phyloP scores from a whole-genome alignment of 2,888 invertebrate genomes.

The Agriopis aurantiaria region DNA sequence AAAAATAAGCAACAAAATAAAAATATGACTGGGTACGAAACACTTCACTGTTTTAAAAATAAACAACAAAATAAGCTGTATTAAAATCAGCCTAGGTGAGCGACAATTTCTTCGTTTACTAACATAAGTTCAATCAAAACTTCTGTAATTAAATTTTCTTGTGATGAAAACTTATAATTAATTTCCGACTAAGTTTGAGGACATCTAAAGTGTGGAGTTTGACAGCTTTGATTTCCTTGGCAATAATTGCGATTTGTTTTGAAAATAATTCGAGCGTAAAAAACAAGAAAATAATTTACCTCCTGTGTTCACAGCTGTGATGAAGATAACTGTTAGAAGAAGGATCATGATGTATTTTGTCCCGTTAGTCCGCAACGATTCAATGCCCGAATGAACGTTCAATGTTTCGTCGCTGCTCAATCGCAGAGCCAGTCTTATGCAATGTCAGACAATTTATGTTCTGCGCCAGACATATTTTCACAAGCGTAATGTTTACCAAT shows the following conservation, averaged over 20 bases:
- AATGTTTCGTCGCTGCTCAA: slow-evolving; percentile 26
- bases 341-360: slow-evolving; percentile 27
- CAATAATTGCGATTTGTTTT: slow-evolving; percentile 26
- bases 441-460: slow-evolving; percentile 21
- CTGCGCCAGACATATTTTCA: not conserved
- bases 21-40: not conserved
- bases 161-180: slow-evolving; percentile 36
- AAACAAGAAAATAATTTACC: slow-evolving; percentile 35
- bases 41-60: not conserved
- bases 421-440: slow-evolving; percentile 24
- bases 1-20: not conserved
- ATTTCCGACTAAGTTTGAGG: slow-evolving; percentile 23
- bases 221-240: slow-evolving; percentile 37
- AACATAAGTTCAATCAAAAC: slow-evolving; percentile 37
- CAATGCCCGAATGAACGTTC: slow-evolving; percentile 24
- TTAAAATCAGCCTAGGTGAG: slow-evolving; percentile 9
- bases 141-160: slow-evolving; percentile 36
- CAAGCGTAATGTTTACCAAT: too few species aligned
- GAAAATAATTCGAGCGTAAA: slow-evolving; percentile 12
- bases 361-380: slow-evolving; percentile 2
- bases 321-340: slow-evolving; percentile 22
- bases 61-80: not conserved
- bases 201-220: slow-evolving; percentile 31
- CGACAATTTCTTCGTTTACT: slow-evolving; percentile 2
- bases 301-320: slow-evolving; percentile 33